phyloP scores from a whole-genome alignment of 2,888 invertebrate genomes.

The Campopleginae sp. region DNA sequence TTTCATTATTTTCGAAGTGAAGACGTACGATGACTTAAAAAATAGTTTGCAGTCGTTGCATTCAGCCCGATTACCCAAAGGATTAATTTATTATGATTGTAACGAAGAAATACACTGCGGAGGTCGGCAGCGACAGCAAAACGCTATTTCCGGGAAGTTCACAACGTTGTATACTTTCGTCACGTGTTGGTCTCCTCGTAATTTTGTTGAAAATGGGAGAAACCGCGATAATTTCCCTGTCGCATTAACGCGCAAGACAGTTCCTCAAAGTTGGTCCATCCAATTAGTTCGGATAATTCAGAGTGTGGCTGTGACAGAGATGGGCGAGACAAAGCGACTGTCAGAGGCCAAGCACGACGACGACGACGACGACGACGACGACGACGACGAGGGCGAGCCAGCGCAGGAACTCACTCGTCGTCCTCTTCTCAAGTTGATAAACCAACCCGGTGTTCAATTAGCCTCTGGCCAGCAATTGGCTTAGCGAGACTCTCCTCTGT shows the following conservation, averaged over 20 bases:
- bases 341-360: slow-evolving; percentile 13
- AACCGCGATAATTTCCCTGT: slow-evolving; percentile 62
- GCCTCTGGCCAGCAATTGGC: slow-evolving; percentile 60
- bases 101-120: slow-evolving; percentile 7
- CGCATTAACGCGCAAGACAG: slow-evolving; percentile 57
- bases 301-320: slow-evolving; percentile 53
- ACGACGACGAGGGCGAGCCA: slow-evolving; percentile 28
- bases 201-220: slow-evolving; percentile 54
- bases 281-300: slow-evolving; percentile 67
- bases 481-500: slow-evolving; percentile 44
- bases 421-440: slow-evolving; percentile 42
- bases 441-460: slow-evolving; percentile 57
- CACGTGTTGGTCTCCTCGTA: slow-evolving; percentile 33
- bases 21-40: not conserved
- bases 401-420: slow-evolving; percentile 1
- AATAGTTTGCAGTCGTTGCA: not conserved
- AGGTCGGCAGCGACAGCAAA: not conserved
- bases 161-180: slow-evolving; percentile 8
- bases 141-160: slow-evolving; percentile 12
- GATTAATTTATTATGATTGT: slow-evolving; percentile 13
- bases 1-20: not conserved
- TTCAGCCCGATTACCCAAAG: not conserved
- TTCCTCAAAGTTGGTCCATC: slow-evolving; percentile 61
- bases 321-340: slow-evolving; percentile 28
- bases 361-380: slow-evolving; percentile 19